A percentile compares a stretch with the other conserved stretches of the same genome.
These are phyloP conservation scores for Glareola pratincola DNA, from an alignment of 2,113 vertebrate genomes.

Conservation along the genomic window DNA sequence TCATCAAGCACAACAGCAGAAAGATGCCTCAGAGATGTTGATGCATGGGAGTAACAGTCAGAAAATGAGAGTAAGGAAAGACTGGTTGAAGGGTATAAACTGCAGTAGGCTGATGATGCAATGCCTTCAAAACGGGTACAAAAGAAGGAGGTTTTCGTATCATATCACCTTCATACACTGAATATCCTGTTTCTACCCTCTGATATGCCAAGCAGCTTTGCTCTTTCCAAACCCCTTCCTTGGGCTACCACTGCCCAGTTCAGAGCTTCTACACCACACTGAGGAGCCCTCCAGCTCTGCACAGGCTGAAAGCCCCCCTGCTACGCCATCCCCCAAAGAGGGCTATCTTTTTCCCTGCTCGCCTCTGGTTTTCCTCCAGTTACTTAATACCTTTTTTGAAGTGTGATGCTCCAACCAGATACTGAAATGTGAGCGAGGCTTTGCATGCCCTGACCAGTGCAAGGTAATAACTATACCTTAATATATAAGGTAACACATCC, in stretches of 20 bases:
- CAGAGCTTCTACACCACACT: not conserved
- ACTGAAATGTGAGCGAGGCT: not conserved
- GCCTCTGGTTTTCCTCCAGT: not conserved
- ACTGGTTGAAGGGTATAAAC: not conserved
- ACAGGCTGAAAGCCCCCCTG: not conserved
- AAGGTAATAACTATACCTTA: not conserved
- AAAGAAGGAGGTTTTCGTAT: not conserved
- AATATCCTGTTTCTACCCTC: not conserved
- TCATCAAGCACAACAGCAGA: not conserved
- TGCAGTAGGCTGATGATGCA: not conserved
- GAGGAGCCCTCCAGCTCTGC: not conserved
- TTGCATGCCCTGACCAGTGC: not conserved
- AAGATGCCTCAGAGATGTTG: not conserved
- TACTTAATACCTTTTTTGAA: not conserved
- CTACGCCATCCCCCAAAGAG: not conserved
- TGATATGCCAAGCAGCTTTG: not conserved
- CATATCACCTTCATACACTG: not conserved
- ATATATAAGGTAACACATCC: not conserved
- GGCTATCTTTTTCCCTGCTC: not conserved
- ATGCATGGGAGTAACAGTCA: fast-evolving
- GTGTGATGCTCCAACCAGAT: not conserved
- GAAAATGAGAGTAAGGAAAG: not conserved
- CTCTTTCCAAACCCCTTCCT: not conserved
- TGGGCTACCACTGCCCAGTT: too few relatives aligned
- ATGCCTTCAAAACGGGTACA: not conserved